Evolutionary conservation across 1,140 invertebrate species (phyloP).

Genomic region (Araneus ventricosus): DNA sequence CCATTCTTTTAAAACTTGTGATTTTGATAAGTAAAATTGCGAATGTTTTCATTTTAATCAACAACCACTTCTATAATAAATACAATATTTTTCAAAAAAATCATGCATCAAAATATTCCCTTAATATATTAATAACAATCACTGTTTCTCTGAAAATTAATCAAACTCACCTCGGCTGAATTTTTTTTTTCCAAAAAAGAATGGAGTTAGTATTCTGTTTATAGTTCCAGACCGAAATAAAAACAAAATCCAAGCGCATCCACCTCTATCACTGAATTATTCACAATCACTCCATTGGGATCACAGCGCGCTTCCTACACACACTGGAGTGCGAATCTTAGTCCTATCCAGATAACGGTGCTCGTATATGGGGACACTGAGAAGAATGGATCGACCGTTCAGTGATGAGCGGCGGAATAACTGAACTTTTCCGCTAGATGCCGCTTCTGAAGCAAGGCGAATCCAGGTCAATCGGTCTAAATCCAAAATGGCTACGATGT

Average conservation of each 20-base stretch:
- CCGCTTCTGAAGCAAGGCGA: slow-evolving; percentile 60
- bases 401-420: neutral
- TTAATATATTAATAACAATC: too few relatives aligned
- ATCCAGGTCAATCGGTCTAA: slow-evolving; percentile 67
- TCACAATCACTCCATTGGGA: slow-evolving; percentile 24
- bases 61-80: neutral
- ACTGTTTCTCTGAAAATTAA: too few relatives aligned
- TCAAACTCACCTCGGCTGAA: neutral
- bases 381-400: slow-evolving; percentile 26
- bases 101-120: too few relatives aligned
- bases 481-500: slow-evolving; percentile 58
- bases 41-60: too few relatives aligned
- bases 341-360: slow-evolving; percentile 18
- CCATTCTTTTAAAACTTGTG: too few relatives aligned
- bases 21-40: neutral
- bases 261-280: neutral
- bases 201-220: neutral
- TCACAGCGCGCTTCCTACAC: neutral
- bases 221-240: slow-evolving; percentile 17
- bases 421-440: slow-evolving; percentile 66
- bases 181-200: neutral
- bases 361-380: neutral
- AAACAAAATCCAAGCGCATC: slow-evolving; percentile 37
- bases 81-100: too few relatives aligned
- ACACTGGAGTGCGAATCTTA: neutral